Evolutionary conservation across 1,140 invertebrate genomes (phyloP), one percentile per base, ranked within the genome.

Genomic region (Chrysomallon squamiferum): DNA sequence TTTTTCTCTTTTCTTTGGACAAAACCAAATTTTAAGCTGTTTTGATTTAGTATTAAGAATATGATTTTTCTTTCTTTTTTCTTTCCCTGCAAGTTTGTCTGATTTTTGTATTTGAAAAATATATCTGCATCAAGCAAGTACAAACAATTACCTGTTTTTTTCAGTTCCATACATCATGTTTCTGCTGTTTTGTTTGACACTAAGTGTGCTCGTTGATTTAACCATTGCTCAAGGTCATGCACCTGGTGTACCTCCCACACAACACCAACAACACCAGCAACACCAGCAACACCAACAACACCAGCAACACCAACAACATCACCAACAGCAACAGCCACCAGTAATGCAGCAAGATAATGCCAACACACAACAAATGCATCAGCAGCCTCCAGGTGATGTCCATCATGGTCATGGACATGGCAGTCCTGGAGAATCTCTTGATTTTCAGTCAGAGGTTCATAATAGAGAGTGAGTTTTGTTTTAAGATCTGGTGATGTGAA

Each of bases 381-480:
- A 64, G 29, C 54, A 60, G 5, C 47, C 30, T 25, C 54, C 49
- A 22, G 62, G 66, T 32, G 67, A 58, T 15, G 49, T n/a, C 20
- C 59, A 66, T 41, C 64, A 65, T 32, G 58, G 56, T 1, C 45
- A 52, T 47, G 66, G 49, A 49, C 35, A 63, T 43, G 65, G 60
- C 3, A 54, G 64, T 27, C 45, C 35, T 30, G 30, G 62, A 58
- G 62, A 62, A 11, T 54, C 58, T 15, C 47, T 35, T 20, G 22
- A 22, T 27, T 22, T 72, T 50, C 52, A 66, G 22, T 60, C 66
- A 25, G 71, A 72, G 22, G 65, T 75, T 25, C 76, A 76, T 66
- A 74, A 78, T 66, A 71, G 72, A 32, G 73, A 74, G 77, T 78
- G 61, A 73, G 71, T 68, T 20, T 0, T 20, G 6, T 35, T 20